A percentile compares a stretch with the other conserved stretches of the same genome.
Evolutionary conservation across 2,113 vertebrate genomes (phyloP).

Genomic region (Pachycephala philippinensis): DNA sequence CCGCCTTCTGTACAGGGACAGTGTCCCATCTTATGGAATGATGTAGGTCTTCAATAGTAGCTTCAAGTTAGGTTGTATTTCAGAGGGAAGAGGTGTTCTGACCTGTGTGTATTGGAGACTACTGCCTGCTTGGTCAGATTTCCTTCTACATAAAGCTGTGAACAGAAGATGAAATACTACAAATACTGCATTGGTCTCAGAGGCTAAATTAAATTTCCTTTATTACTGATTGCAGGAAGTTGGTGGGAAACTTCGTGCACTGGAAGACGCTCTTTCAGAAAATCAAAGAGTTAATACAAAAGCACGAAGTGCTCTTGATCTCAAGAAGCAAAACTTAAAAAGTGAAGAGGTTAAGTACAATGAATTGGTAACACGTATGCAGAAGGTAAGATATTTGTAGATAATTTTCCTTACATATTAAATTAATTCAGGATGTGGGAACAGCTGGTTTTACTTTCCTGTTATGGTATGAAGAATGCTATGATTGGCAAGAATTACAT

Average conservation of each 20-base stretch:
- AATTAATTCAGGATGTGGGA: background rate
- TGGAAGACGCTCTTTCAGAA: constrained; percentile 82
- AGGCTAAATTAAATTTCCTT: background rate
- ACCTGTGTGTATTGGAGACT: background rate
- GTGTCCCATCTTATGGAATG: background rate
- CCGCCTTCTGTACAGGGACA: background rate
- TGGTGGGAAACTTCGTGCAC: constrained; percentile 69
- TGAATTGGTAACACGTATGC: constrained; percentile 83
- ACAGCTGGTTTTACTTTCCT: background rate
- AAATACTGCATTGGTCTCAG: background rate
- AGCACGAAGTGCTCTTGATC: constrained; percentile 84
- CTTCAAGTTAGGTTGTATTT: background rate
- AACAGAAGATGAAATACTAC: background rate
- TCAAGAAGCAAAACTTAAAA: constrained; percentile 87
- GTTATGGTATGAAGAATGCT: background rate
- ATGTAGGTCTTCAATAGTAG: background rate
- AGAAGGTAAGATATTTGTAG: constrained; percentile 74
- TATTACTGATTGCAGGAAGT: constrained; percentile 74
- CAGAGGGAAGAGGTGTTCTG: background rate
- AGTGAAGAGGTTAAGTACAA: constrained; percentile 82
- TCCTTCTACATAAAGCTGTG: background rate
- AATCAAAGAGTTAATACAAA: constrained; percentile 82
- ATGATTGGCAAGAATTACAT: background rate
- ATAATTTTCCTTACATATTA: background rate
- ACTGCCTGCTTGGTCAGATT: background rate